Conservation (phyloP, 2,888 invertebrate species). For the Chloromyia formosa region DNA sequence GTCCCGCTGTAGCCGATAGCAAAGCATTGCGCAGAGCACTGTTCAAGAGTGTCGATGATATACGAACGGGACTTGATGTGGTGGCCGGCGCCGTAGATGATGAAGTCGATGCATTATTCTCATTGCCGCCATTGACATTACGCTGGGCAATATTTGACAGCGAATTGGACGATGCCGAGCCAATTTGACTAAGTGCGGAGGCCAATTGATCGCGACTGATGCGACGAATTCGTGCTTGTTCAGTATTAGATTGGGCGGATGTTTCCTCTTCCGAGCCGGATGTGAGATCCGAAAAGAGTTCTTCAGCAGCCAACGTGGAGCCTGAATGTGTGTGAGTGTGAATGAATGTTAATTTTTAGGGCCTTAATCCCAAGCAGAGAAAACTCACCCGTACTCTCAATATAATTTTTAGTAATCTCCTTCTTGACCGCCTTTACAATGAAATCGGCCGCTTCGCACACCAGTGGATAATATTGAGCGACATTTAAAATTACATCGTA, state of each 20-base stretch:
- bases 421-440: constrained; percentile 62
- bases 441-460: constrained; percentile 71
- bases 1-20: constrained; percentile 48
- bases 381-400: constrained; percentile 39
- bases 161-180: constrained; percentile 60
- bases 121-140: constrained; percentile 53
- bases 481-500: constrained; percentile 72
- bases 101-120: constrained; percentile 23
- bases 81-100: constrained; percentile 39
- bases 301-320: constrained; percentile 54
- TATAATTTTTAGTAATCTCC: constrained; percentile 58
- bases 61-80: constrained; percentile 56
- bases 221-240: constrained; percentile 59
- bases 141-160: constrained; percentile 62
- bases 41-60: constrained; percentile 82
- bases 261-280: constrained; percentile 62
- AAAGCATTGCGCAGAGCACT: constrained; percentile 79
- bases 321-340: constrained; percentile 39
- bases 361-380: neutral
- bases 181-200: constrained; percentile 59
- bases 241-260: constrained; percentile 56
- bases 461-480: constrained; percentile 72
- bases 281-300: constrained; percentile 61
- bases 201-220: constrained; percentile 62
- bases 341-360: neutral